Evolutionary conservation across 2,888 invertebrate genomes (phyloP).

Genomic region (Arenicola marina): DNA sequence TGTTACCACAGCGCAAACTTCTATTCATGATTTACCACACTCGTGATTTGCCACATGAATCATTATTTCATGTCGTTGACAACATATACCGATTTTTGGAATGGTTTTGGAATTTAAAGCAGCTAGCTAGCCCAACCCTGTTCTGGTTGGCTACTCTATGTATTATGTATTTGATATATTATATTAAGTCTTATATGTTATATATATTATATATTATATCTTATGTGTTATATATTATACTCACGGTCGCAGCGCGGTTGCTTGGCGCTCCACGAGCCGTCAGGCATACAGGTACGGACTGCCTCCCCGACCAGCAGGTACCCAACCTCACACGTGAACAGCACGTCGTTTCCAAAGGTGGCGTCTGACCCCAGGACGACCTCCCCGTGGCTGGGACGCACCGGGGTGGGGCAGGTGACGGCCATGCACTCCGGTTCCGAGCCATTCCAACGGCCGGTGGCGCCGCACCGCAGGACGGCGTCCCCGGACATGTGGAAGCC

Average conservation of each 20-base stretch:
- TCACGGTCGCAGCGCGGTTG: slow-evolving; percentile 18
- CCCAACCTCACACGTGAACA: slow-evolving; percentile 38
- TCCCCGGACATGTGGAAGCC: slow-evolving; percentile 21
- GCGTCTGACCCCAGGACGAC: slow-evolving; percentile 12
- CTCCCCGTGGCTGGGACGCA: slow-evolving; percentile 12
- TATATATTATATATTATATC: no score
- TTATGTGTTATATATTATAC: no score
- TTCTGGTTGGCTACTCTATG: no score
- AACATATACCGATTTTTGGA: no score
- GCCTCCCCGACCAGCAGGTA: slow-evolving; percentile 34
- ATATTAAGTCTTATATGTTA: no score
- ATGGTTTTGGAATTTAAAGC: no score
- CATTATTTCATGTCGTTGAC: no score
- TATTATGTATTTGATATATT: no score
- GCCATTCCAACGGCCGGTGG: slow-evolving; percentile 24
- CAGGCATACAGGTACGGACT: slow-evolving; percentile 33
- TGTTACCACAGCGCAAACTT: no score
- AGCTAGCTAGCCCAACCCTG: no score
- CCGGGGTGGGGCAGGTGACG: slow-evolving; percentile 36
- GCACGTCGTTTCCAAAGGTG: slow-evolving; percentile 42
- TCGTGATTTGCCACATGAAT: no score
- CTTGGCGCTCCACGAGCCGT: slow-evolving; percentile 38
- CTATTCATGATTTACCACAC: no score
- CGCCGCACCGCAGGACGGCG: slow-evolving; percentile 14
- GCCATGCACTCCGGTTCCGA: slow-evolving; percentile 43